phyloP scores from a whole-genome alignment of 2,113 vertebrate genomes.

The Thamnaconus septentrionalis region DNA sequence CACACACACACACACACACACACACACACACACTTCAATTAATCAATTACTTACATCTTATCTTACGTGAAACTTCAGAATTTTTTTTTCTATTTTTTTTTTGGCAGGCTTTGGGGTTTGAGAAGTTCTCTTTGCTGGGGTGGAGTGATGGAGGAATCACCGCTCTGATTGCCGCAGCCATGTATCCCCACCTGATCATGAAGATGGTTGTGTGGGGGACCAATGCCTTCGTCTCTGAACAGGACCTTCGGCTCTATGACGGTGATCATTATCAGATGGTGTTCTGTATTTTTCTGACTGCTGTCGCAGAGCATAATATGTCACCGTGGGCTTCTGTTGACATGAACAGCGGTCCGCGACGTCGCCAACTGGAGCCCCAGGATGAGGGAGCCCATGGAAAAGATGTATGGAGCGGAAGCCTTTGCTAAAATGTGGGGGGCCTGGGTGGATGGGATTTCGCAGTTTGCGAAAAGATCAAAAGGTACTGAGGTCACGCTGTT shows the following conservation, averaged over 20 bases:
- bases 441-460: constrained; percentile 83
- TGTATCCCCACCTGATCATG: constrained; percentile 75
- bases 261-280: constrained; percentile 63
- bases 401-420: constrained; percentile 83
- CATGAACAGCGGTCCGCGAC: constrained; percentile 80
- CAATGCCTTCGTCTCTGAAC: constrained; percentile 80
- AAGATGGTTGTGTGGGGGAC: constrained; percentile 89
- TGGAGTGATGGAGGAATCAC: constrained; percentile 94
- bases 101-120: constrained; percentile 80
- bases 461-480: constrained; percentile 73
- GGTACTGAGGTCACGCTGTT: constrained; percentile 71
- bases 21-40: too few species aligned
- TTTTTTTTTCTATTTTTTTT: background rate
- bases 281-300: background rate
- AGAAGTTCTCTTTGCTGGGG: constrained; percentile 85
- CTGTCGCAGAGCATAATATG: background rate
- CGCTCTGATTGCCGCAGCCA: constrained; percentile 83
- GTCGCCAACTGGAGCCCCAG: constrained; percentile 87
- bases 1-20: too few species aligned
- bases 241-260: constrained; percentile 83
- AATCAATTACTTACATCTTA: too few species aligned
- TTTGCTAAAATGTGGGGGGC: constrained; percentile 83
- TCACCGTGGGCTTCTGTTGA: background rate
- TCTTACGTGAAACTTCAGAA: background rate
- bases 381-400: constrained; percentile 83